Evolutionary conservation across 1,140 invertebrate genomes (phyloP), one percentile per base, ranked within the genome.

Genomic region (Antheraea pernyi): DNA sequence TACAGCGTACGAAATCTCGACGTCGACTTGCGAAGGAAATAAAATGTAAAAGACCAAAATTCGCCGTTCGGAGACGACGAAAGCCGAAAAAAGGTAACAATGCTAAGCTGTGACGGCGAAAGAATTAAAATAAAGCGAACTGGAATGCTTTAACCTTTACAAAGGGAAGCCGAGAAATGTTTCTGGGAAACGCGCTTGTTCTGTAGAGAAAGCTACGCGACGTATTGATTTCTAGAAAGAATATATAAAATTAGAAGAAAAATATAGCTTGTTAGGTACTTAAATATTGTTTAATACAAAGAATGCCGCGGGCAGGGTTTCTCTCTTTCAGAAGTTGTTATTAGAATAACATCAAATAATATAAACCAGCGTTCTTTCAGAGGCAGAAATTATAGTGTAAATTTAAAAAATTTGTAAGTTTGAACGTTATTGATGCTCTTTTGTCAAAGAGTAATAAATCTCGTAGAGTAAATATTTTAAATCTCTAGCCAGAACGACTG

Each of bases 51-150:
- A 53, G 11, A 53, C 7, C 16, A 53, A 53, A 42, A 53, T 53
- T 53, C 46, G 39, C n/a, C 39, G 64, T 22, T 65, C 39, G 48
- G 19, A 48, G 42, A 42, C 36, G 37, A 64, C 22, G 37, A 64
- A 39, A 18, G 62, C 37, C 30, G 39, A 65, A 46, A 65, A 76
- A 77, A 69, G 78, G 75, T 77, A 84, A 86, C 86, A 89, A 86
- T 86, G 84, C 79, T 86, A 85, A 86, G 84, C 80, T 83, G 83
- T 81, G 84, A 82, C 79, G 79, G 75, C 73, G 78, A 68, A 70
- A 71, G 80, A 81, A 84, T 81, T 77, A 80, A 80, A 82, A 84
- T 84, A 79, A 85, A 76, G 73, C 74, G 48, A 72, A 59, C 65
- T 63, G 72, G 67, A 73, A 74, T 79, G 63, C 76, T 66, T 30